phyloP scores from a whole-genome alignment of 1,140 invertebrate genomes.

The Homarus americanus region DNA sequence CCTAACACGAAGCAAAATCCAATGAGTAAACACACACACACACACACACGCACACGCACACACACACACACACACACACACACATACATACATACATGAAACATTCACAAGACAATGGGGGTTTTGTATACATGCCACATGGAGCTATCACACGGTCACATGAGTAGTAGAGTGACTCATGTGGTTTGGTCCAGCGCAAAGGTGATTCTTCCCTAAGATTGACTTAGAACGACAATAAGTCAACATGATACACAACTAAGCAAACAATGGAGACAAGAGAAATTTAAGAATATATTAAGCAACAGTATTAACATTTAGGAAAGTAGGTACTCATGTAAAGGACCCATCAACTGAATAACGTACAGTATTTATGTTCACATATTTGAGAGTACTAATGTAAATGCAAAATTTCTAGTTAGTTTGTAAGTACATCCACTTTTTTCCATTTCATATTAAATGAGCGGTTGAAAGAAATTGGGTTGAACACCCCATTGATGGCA shows the following conservation, averaged over 20 bases:
- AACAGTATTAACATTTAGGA: background rate
- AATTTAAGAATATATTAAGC: background rate
- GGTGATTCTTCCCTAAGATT: background rate
- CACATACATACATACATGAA: constrained; percentile 50
- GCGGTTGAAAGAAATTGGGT: constrained; percentile 10
- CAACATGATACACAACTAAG: constrained; percentile 28
- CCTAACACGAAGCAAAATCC: constrained; percentile 29
- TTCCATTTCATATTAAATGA: background rate
- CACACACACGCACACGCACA: constrained; percentile 43
- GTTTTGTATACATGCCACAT: constrained; percentile 49
- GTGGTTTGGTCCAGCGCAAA: constrained; percentile 20
- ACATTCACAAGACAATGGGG: constrained; percentile 44
- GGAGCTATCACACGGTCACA: constrained; percentile 40
- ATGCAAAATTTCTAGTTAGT: constrained; percentile 10
- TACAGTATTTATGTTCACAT: background rate
- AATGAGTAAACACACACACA: constrained; percentile 22
- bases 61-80: constrained; percentile 16
- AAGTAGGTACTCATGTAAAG: background rate
- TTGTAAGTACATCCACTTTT: background rate
- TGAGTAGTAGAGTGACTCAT: background rate
- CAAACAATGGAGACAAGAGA: background rate
- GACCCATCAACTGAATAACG: background rate
- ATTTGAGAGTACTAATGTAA: background rate
- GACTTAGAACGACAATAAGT: constrained; percentile 26
- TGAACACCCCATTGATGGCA: constrained; percentile 32